Evolutionary conservation across 2,113 vertebrate genomes (phyloP), one percentile per base, ranked within the genome.

Genomic region (Sylvietta virens): DNA sequence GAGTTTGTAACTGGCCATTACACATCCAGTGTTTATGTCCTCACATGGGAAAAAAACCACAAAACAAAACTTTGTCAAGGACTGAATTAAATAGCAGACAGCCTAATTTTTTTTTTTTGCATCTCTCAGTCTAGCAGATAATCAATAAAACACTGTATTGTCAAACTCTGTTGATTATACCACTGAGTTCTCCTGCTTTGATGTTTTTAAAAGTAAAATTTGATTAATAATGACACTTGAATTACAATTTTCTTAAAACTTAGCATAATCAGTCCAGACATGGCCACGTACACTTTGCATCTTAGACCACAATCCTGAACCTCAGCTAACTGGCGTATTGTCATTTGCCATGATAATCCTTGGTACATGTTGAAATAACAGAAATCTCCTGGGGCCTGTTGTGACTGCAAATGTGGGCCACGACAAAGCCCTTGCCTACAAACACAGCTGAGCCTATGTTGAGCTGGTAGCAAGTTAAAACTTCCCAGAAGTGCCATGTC

Each of bases 1-100:
- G 3, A 1, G 3, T 65, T 94, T 87, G 20, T 76, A 76, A 61
- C n/a, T 45, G 27, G 7, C 23, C 7, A 6, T 69, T 92, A 21
- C 27, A 88, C 54, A 85, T 45, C 9, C 21, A 47, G 22, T 5
- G 5, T 61, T 85, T 78, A 27, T 62, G 19, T 51, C 11, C 5
- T 14, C 19, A 47, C 3, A 48, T 17, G 21, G 24, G 15, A 3
- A 56, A 56, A 4, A 40, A 4, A 0, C 1, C 9, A 10, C 15
- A 27, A 15, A 13, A 66, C 1, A 14, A 78, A 65, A 62, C 5
- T 58, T 64, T 93, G 35, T 54, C n/a, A 77, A 91, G 8, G 22
- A 44, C 14, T 48, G 44, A 71, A 69, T 31, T 50, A 54, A 51
- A 3, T 37, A 77, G 18, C 4, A 50, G 20, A 76, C 60, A 81